Percentiles rank a stretch among this genome's conserved stretches.
Evolutionary conservation across 37 sponge, comb jelly and placozoan genomes (phyloP).

Genomic region (Oopsacas minuta): DNA sequence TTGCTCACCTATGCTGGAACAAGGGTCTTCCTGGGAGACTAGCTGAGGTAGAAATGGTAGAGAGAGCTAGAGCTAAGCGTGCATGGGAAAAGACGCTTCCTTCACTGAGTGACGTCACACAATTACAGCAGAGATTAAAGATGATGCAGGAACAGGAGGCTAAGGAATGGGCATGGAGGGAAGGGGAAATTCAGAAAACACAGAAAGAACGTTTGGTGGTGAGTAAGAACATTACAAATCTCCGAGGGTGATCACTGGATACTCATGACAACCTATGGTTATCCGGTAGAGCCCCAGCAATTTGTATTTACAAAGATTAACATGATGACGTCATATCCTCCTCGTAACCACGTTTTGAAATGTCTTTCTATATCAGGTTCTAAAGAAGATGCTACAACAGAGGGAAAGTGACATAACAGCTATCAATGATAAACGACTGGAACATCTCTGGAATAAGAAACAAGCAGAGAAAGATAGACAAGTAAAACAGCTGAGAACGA

Average conservation of each 20-base stretch:
- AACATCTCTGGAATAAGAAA: constrained; percentile 80
- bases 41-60: constrained; percentile 96
- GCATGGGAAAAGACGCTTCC: constrained; percentile 80
- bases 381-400: constrained; percentile 51
- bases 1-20: constrained; percentile 71
- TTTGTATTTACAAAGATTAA: not conserved
- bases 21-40: constrained; percentile 89
- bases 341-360: too few relatives aligned
- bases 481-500: constrained; percentile 46
- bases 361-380: constrained; percentile 20
- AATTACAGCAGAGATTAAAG: constrained; percentile 53
- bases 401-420: constrained; percentile 60
- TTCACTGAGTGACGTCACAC: constrained; percentile 51
- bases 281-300: not conserved
- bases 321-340: too few relatives aligned
- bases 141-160: constrained; percentile 99
- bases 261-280: too few relatives aligned
- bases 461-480: constrained; percentile 55
- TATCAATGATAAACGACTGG: constrained; percentile 57
- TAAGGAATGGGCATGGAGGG: constrained; percentile 83
- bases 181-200: constrained; percentile 57
- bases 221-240: not conserved
- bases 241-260: not conserved
- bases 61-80: constrained; percentile 84
- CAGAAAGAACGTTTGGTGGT: not conserved